Evolutionary conservation across 2,888 invertebrate genomes (phyloP).

Genomic region (Chrysotoxum bicinctum): DNA sequence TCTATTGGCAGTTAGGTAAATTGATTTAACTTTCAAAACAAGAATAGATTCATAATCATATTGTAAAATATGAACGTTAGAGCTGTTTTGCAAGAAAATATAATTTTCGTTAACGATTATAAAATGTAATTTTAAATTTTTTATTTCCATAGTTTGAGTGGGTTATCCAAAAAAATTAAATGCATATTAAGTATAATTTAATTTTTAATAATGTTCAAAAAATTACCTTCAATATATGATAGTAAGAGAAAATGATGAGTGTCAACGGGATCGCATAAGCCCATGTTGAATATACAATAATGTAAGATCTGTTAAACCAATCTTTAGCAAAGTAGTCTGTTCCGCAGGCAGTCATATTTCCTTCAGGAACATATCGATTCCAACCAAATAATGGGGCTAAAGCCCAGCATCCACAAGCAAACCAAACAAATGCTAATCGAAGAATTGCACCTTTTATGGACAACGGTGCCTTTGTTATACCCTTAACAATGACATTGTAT

Average conservation of each 20-base stretch:
- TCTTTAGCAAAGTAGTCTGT: constrained; percentile 84
- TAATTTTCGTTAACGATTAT: too few relatives aligned
- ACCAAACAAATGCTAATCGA: constrained; percentile 84
- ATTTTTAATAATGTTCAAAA: not conserved
- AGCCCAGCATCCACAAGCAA: constrained; percentile 83
- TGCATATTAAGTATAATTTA: too few relatives aligned
- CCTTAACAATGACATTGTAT: constrained; percentile 86
- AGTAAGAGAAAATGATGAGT: constrained; percentile 85
- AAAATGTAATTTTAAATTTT: too few relatives aligned
- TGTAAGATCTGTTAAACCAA: constrained; percentile 83
- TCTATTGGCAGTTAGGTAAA: too few relatives aligned
- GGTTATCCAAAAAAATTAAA: too few relatives aligned
- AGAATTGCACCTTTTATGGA: constrained; percentile 83
- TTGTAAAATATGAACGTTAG: too few relatives aligned
- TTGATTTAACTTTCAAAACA: too few relatives aligned
- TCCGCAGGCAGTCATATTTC: constrained; percentile 86
- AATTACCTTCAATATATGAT: constrained; percentile 84
- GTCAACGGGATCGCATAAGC: constrained; percentile 82
- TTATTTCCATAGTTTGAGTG: too few relatives aligned
- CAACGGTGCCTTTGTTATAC: constrained; percentile 84
- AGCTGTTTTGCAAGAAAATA: too few relatives aligned
- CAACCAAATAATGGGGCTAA: constrained; percentile 85
- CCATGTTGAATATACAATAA: constrained; percentile 83
- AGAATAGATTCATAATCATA: too few relatives aligned
- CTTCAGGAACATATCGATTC: constrained; percentile 87